Evolutionary conservation across 2,888 invertebrate species (phyloP).

Genomic region (Atethmia centrago): DNA sequence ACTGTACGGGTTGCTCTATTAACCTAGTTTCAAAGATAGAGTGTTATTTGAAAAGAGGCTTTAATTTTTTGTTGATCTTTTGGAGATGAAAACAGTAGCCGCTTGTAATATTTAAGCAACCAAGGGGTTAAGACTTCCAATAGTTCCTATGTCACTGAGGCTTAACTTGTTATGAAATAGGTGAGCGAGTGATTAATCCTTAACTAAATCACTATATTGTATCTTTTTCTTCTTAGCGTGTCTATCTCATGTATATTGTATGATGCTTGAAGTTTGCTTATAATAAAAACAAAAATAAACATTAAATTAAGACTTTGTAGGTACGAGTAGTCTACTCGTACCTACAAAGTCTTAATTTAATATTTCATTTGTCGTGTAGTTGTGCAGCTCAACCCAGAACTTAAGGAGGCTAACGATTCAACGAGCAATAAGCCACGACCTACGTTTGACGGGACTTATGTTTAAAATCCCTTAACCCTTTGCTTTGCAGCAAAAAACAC

Average conservation of each 20-base stretch:
- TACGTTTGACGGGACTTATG: too few species aligned
- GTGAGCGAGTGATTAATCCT: not conserved
- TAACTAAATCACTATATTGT: not conserved
- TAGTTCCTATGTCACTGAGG: not conserved
- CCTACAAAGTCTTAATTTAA: too few species aligned
- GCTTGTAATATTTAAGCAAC: not conserved
- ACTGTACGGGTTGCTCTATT: conserved; percentile 58
- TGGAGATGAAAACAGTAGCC: conserved; percentile 17
- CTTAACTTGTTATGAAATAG: not conserved
- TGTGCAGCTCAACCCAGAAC: too few species aligned
- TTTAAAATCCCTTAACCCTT: too few species aligned
- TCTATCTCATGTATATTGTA: not conserved
- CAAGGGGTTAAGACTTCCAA: not conserved
- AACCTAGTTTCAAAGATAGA: conserved; percentile 64
- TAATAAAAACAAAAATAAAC: not conserved
- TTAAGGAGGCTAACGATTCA: too few species aligned
- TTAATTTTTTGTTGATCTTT: conserved; percentile 50
- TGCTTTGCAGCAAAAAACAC: conserved; percentile 1
- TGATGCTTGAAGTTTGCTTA: not conserved
- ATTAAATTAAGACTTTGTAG: too few species aligned
- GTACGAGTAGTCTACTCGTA: too few species aligned
- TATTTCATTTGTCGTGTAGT: too few species aligned
- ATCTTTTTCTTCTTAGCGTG: not conserved
- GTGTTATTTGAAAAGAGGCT: conserved; percentile 51
- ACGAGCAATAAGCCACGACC: too few species aligned